Evolutionary conservation across 2,113 vertebrate species (phyloP), one percentile per base, ranked within the genome.

Genomic region (Puma concolor): DNA sequence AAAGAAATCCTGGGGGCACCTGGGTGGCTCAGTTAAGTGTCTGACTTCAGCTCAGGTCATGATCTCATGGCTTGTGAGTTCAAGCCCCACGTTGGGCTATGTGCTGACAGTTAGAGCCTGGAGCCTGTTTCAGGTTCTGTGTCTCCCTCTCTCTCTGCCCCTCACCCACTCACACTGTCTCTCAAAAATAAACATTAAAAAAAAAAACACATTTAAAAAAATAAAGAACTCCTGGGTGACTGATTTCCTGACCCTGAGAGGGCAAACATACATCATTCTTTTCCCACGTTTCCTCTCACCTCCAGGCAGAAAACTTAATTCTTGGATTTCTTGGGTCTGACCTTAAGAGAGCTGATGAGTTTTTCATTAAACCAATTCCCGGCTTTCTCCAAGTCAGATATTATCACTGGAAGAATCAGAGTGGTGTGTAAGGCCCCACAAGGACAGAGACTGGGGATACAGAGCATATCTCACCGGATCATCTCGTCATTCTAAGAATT

Each of bases 231-330:
- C 14, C 13, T 50, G 27, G 33, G 5, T 60, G 23, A 25, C 23
- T 72, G 69, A 67, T 13, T n/a, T 29, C 50, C 54, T 23, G 9
- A 69, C 36, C 29, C n/a, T 14, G 17, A 86, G 50, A 64, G 41
- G 4, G 9, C 7, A n/a, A 48, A 3, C 19, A 4, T 60, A 1
- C 1, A 5, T 4, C 23, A 66, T 76, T 31, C 31, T 4, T 5
- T 11, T 16, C 29, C n/a, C 0, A 41, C 1, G 7, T 38, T 67
- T 88, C 23, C 10, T 88, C 16, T 44, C 29, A 16, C 6, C 12
- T 64, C 91, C 19, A 31, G 44, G n/a, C 2, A 16, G 54, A 13
- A 38, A 4, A 48, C 27, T 8, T 36, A 13, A 31, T 50, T 50
- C 17, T 44, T 79, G 25, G 19, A 25, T 74, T 66, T 77, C 31